Base-by-base conservation (phyloP, 2,888 invertebrate genomes). In the Cheiracanthium punctorium region DNA sequence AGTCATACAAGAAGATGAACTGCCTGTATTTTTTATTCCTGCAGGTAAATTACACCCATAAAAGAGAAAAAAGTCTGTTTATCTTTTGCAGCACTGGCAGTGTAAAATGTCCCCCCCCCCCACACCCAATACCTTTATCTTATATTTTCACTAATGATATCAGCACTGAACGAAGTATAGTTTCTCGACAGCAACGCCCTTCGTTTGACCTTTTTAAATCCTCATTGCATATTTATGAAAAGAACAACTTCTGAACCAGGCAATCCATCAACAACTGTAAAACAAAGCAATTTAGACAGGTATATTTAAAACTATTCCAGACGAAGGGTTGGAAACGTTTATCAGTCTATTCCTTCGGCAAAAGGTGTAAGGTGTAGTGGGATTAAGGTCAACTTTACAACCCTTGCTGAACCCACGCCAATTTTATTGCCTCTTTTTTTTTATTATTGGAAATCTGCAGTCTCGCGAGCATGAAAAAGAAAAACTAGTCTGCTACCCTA, bases 321-420 rank as follows among this genome's bases (percentile, higher is more conserved):
- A 58, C 20, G 58, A 58, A 2, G 24, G 58, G 4, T 1, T 24
- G 24, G 12, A 24, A 58, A 17, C 20, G 12, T 24, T 58, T 24
- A 24, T 58, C 5, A 17, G 2, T 2, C 17, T 2, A 48, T 24
- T 58, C 12, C 58, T 24, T 58, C 7, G 24, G 58, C 58, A 24
- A 58, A 5, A 5, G 20, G 1, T n/a, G 5, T 24, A 58, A 48
- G 48, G 48, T 17, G 17, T 48, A 37, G 10, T 58, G 5, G 24
- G 24, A 58, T 58, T 58, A 58, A 58, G 58, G 58, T 58, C 24
- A 58, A 58, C 58, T 5, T 58, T 58, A 48, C 24, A 58, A 58
- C 58, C 58, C 24, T 58, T 24, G 24, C 4, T 24, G n/a, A 48
- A 17, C 58, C 24, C 17, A 17, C 58, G 24, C 37, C 37, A 37